Evolutionary conservation across 2,113 vertebrate genomes (phyloP).

Genomic region (Asarcornis scutulata): DNA sequence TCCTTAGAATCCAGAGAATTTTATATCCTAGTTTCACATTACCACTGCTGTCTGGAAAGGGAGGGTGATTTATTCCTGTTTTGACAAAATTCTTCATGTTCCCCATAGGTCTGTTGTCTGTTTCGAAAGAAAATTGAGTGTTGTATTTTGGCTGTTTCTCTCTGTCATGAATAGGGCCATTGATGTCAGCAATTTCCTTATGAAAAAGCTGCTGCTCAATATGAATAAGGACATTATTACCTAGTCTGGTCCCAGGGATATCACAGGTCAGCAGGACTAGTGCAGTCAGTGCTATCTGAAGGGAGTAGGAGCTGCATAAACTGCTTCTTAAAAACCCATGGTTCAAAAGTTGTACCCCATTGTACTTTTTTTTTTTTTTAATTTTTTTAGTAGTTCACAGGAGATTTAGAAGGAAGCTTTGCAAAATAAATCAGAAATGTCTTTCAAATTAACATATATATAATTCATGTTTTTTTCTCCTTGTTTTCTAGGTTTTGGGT

Average conservation of each 20-base stretch:
- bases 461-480: neutral
- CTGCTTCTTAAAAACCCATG: neutral
- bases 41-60: neutral
- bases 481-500: slow-evolving; percentile 88
- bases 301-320: neutral
- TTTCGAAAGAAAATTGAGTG: neutral
- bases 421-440: neutral
- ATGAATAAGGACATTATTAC: neutral
- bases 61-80: neutral
- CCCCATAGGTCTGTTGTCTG: neutral
- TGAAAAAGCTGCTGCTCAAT: neutral
- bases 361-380: neutral
- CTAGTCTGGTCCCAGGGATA: neutral
- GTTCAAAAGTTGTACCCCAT: neutral
- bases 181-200: neutral
- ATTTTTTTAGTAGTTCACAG: neutral
- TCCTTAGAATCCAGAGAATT: neutral
- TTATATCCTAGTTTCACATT: neutral
- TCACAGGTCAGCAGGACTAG: neutral
- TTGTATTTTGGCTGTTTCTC: neutral
- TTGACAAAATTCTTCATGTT: neutral
- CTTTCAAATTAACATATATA: neutral
- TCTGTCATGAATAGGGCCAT: neutral
- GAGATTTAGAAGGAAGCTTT: neutral
- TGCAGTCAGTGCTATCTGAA: neutral